Conservation (phyloP, 2,888 invertebrate species). For the Acheta domesticus region DNA sequence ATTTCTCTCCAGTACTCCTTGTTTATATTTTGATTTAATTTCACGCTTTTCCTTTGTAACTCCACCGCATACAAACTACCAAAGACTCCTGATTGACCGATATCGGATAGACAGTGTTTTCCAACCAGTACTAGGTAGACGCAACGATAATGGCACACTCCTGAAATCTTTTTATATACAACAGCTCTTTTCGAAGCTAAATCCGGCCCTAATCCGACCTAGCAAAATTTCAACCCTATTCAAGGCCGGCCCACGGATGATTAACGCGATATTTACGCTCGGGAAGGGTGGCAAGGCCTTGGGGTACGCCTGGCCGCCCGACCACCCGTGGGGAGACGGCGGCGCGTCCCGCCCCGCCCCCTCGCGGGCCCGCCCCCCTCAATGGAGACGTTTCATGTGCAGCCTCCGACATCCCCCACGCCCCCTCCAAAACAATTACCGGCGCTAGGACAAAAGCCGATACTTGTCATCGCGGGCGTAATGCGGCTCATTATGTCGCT, state of each 20-base stretch:
- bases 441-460: slow-evolving; percentile 9
- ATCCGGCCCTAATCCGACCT: too few relatives aligned
- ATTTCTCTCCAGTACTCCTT: too few relatives aligned
- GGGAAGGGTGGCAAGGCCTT: not conserved
- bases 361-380: not conserved
- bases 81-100: too few relatives aligned
- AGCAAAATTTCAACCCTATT: not conserved
- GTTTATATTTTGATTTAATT: too few relatives aligned
- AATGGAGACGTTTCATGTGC: slow-evolving; percentile 9
- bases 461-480: not conserved
- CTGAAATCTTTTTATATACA: too few relatives aligned
- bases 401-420: not conserved
- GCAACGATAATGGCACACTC: too few relatives aligned
- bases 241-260: not conserved
- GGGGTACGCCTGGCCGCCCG: not conserved
- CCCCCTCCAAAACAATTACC: slow-evolving; percentile 11
- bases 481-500: slow-evolving; percentile 1
- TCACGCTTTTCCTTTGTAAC: too few relatives aligned
- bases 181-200: too few relatives aligned
- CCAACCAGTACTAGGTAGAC: too few relatives aligned
- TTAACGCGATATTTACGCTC: slow-evolving; percentile 1
- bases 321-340: not conserved
- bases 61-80: too few relatives aligned
- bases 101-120: too few relatives aligned
- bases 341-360: not conserved